phyloP scores from a whole-genome alignment of 2,797 vertebrate genomes.

The Picus viridis region DNA sequence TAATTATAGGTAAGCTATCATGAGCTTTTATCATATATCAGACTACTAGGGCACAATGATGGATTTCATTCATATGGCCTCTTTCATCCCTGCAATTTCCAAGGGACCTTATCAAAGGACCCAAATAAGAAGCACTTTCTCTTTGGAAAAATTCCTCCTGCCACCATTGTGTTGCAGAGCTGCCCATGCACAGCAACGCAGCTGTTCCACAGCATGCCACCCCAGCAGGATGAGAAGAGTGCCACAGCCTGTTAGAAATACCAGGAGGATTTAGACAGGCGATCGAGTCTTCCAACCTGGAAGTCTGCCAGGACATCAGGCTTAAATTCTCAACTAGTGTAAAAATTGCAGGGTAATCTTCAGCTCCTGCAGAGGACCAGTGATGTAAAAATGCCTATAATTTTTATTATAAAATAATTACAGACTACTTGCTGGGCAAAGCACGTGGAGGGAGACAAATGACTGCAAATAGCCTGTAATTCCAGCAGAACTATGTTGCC shows the following conservation, averaged over 20 bases:
- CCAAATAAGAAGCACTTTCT: background rate
- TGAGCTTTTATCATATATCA: background rate
- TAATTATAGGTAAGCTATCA: background rate
- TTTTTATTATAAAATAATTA: slow-evolving; percentile 71
- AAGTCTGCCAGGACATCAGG: slow-evolving; percentile 55
- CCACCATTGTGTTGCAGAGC: background rate
- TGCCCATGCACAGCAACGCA: background rate
- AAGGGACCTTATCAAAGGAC: slow-evolving; percentile 11
- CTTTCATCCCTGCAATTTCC: slow-evolving; percentile 15
- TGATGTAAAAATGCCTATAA: slow-evolving; percentile 48
- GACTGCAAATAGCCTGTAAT: slow-evolving; percentile 46
- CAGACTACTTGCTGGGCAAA: slow-evolving; percentile 60
- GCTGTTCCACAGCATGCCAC: background rate
- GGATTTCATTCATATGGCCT: background rate
- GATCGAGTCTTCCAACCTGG: slow-evolving; percentile 40
- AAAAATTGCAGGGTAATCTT: slow-evolving; percentile 60
- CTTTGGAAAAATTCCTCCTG: background rate
- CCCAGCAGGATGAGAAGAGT: background rate
- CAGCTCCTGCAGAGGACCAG: slow-evolving; percentile 48
- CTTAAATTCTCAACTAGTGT: slow-evolving; percentile 22
- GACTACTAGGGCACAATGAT: background rate
- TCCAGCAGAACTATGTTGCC: slow-evolving; percentile 32
- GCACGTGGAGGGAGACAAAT: slow-evolving; percentile 45
- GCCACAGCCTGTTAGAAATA: slow-evolving; percentile 37
- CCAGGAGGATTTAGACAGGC: slow-evolving; percentile 7